Percentiles rank a stretch among this genome's conserved stretches.
These are phyloP conservation scores for Mungos mungo DNA, from an alignment of 2,113 vertebrate genomes.

Conservation along the genomic window DNA sequence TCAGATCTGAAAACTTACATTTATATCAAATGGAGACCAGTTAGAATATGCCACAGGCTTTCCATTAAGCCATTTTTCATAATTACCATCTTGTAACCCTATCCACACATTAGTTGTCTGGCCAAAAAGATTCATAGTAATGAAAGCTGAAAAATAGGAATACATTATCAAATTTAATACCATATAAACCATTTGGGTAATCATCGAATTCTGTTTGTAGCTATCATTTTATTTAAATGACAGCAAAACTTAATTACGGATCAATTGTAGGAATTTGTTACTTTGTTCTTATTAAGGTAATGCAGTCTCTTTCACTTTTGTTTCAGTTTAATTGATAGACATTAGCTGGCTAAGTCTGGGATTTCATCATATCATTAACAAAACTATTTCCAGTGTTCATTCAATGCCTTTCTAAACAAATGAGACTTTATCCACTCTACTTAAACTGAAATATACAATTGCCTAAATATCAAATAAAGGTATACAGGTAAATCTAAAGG, in stretches of 20 bases:
- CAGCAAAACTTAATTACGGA: conserved; percentile 57
- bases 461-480: conserved; percentile 44
- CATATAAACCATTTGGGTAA: conserved; percentile 13
- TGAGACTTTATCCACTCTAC: not conserved
- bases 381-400: conserved; percentile 50
- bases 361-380: conserved; percentile 56
- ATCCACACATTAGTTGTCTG: conserved; percentile 92
- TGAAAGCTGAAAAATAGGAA: conserved; percentile 89
- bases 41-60: conserved; percentile 89
- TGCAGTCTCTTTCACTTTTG: conserved; percentile 19
- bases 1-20: conserved; percentile 79
- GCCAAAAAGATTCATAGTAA: conserved; percentile 95
- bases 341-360: not conserved
- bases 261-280: conserved; percentile 23
- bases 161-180: conserved; percentile 60
- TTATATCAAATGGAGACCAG: conserved; percentile 90
- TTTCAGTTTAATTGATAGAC: conserved; percentile 51
- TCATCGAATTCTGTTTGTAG: conserved; percentile 53
- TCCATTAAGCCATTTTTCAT: conserved; percentile 88
- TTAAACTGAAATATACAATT: conserved; percentile 43
- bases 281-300: conserved; percentile 54
- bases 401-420: conserved; percentile 49
- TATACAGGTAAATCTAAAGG: not conserved
- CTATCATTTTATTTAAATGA: conserved; percentile 52
- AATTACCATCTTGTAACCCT: conserved; percentile 87